A percentile compares a stretch with the other conserved stretches of the same genome.
These are phyloP conservation scores for Cryptocephalus primarius DNA, from an alignment of 2,888 invertebrate species.

Conservation along the genomic window DNA sequence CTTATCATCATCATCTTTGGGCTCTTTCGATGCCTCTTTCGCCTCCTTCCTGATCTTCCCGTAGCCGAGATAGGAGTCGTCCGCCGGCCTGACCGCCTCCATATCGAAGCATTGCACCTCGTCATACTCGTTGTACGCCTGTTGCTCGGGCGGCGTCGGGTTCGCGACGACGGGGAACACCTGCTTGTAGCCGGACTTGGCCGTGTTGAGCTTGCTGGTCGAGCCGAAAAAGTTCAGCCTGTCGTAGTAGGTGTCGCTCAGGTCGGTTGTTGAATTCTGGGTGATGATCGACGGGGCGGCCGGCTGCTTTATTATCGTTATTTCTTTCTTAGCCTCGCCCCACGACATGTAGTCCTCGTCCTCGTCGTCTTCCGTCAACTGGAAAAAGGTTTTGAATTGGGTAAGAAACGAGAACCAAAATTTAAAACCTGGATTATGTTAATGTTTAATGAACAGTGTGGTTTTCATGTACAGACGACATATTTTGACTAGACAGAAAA, in stretches of 20 bases:
- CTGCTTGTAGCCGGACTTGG: constrained; percentile 60
- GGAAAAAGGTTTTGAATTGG: neutral
- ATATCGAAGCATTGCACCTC: constrained; percentile 49
- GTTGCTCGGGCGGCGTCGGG: constrained; percentile 15
- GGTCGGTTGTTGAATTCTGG: constrained; percentile 17
- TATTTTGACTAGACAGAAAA: too few species aligned
- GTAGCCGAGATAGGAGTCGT: constrained; percentile 72
- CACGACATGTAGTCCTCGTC: constrained; percentile 38
- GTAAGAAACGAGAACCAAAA: too few species aligned
- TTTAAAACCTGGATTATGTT: too few species aligned
- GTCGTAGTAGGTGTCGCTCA: constrained; percentile 56
- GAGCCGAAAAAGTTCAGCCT: constrained; percentile 73
- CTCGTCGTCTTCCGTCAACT: constrained; percentile 2
- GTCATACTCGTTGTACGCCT: constrained; percentile 62
- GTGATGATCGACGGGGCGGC: constrained; percentile 44
- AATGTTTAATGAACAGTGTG: too few species aligned
- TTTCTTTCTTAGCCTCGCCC: constrained; percentile 29
- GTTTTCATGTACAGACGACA: too few species aligned
- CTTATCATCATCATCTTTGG: constrained; percentile 1
- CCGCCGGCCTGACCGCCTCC: constrained; percentile 61
- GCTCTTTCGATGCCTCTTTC: constrained; percentile 2
- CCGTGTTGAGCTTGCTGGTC: constrained; percentile 52
- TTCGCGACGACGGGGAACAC: constrained; percentile 38
- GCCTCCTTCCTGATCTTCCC: constrained; percentile 62
- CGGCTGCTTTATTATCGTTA: constrained; percentile 23